Percentiles rank a stretch among this genome's conserved stretches.
Conservation (phyloP, 2,888 invertebrate species). For the Leucoma salicis region DNA sequence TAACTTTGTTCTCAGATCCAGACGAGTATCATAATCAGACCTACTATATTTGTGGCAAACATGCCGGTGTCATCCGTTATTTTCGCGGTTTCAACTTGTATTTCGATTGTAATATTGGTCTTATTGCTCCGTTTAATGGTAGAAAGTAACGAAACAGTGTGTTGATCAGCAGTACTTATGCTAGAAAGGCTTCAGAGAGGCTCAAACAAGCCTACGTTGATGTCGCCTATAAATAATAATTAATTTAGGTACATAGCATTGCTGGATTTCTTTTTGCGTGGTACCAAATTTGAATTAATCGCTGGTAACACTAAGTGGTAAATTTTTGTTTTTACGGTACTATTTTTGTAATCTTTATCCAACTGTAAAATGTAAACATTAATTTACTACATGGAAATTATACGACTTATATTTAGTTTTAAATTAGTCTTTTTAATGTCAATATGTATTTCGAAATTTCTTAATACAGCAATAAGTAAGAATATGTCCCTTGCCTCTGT, state of each 20-base stretch:
- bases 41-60: not conserved
- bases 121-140: not conserved
- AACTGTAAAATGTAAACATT: too few species aligned
- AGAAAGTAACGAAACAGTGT: not conserved
- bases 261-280: too few species aligned
- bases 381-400: too few species aligned
- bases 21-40: not conserved
- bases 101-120: not conserved
- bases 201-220: too few species aligned
- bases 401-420: too few species aligned
- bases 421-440: too few species aligned
- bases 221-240: not conserved
- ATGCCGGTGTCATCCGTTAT: constrained; percentile 1
- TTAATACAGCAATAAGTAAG: too few species aligned
- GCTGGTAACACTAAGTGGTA: not conserved
- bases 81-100: not conserved
- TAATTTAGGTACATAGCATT: not conserved
- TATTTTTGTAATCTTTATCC: not conserved
- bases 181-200: not conserved
- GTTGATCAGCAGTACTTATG: not conserved
- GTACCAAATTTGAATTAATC: too few species aligned
- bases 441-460: too few species aligned
- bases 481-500: too few species aligned
- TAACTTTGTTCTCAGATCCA: constrained; percentile 21
- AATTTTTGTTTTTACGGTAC: not conserved